A percentile compares a stretch with the other conserved stretches of the same genome.
phyloP scores from a whole-genome alignment of 2,113 vertebrate genomes.

The Ardeotis arabs region DNA sequence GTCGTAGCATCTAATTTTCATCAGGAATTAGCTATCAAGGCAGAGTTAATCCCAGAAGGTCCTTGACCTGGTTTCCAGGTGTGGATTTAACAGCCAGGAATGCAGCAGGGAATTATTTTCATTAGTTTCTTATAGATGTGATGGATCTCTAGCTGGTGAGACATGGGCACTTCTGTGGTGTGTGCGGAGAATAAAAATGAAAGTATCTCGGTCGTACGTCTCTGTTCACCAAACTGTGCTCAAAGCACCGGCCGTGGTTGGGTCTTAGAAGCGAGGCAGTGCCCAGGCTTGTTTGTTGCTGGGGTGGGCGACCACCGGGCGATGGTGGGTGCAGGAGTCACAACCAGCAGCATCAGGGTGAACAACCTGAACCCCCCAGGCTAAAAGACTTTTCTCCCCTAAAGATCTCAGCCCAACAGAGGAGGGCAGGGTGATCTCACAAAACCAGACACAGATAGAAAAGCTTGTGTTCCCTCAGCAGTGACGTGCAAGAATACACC shows the following conservation, averaged over 20 bases:
- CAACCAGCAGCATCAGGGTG: neutral
- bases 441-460: neutral
- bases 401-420: neutral
- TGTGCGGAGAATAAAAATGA: fast-evolving
- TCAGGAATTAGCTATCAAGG: neutral
- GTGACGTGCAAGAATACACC: neutral
- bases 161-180: neutral
- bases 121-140: neutral
- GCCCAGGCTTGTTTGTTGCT: neutral
- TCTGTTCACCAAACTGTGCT: neutral
- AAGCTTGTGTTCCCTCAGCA: neutral
- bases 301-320: neutral
- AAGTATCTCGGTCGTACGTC: neutral
- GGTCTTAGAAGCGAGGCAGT: neutral
- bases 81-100: neutral
- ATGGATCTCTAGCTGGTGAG: neutral
- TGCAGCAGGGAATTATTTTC: neutral
- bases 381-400: neutral
- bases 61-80: neutral
- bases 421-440: neutral
- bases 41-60: neutral
- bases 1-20: neutral
- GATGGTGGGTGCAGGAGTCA: neutral
- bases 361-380: neutral
- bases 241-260: neutral